Evolutionary conservation across 2,113 vertebrate species (phyloP).

Genomic region (Pygoscelis adeliae): DNA sequence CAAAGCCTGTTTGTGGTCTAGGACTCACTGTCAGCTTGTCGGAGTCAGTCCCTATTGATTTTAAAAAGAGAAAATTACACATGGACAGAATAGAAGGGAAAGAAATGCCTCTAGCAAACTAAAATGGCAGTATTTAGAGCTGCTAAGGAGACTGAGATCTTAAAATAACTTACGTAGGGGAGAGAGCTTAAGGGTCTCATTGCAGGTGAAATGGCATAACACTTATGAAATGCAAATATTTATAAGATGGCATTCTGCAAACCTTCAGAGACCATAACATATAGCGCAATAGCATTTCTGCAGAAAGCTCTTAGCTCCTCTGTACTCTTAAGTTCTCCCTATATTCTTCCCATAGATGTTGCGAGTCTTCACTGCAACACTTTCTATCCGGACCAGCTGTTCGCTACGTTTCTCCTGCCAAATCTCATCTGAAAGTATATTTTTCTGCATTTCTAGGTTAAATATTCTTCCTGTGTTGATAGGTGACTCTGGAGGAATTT

Average conservation of each 20-base stretch:
- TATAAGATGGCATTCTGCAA: background rate
- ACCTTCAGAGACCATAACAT: background rate
- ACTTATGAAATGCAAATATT: background rate
- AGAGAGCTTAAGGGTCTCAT: background rate
- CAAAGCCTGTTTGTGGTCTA: background rate
- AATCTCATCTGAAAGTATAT: background rate
- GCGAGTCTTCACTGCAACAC: accelerated
- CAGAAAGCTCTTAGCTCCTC: background rate
- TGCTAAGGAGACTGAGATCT: background rate
- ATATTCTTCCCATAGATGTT: background rate
- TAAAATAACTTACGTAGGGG: background rate
- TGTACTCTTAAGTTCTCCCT: background rate
- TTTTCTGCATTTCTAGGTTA: background rate
- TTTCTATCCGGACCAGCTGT: background rate
- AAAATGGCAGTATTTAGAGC: background rate
- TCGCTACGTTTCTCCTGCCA: background rate
- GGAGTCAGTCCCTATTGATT: background rate
- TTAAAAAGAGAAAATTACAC: background rate
- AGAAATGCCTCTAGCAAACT: background rate
- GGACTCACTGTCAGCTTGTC: background rate
- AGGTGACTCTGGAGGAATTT: background rate
- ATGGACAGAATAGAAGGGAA: background rate
- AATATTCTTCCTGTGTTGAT: background rate
- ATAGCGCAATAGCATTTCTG: background rate
- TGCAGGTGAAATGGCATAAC: background rate